phyloP scores from a whole-genome alignment of 2,797 vertebrate genomes.

The Cossypha niveicapilla region DNA sequence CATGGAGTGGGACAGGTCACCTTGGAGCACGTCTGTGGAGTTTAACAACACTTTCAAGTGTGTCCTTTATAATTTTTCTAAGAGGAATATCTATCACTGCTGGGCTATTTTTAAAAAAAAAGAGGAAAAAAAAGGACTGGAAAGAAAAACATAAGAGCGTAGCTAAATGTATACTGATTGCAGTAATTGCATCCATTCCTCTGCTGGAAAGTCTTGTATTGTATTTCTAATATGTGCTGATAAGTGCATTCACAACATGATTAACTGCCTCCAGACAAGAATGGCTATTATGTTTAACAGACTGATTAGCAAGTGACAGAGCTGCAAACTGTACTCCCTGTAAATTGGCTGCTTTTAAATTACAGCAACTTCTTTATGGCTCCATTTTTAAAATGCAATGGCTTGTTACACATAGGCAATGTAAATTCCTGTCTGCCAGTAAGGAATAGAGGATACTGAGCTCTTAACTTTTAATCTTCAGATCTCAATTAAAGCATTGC shows the following conservation, averaged over 20 bases:
- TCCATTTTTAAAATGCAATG: constrained; percentile 63
- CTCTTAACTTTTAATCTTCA: constrained; percentile 49
- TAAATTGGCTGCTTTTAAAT: constrained; percentile 74
- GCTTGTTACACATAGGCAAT: constrained; percentile 61
- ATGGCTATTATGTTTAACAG: constrained; percentile 74
- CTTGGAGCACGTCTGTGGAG: background rate
- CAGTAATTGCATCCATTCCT: constrained; percentile 68
- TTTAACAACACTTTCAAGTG: background rate
- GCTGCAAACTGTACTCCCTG: constrained; percentile 63
- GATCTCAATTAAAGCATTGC: constrained; percentile 56
- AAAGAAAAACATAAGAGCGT: constrained; percentile 26
- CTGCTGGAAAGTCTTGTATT: constrained; percentile 59
- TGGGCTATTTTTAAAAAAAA: background rate
- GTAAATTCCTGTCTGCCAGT: constrained; percentile 51
- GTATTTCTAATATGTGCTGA: constrained; percentile 70
- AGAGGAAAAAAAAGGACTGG: background rate
- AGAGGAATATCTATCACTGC: background rate
- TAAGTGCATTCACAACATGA: constrained; percentile 75
- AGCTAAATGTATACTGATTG: constrained; percentile 69
- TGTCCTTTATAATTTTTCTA: background rate
- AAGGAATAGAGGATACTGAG: constrained; percentile 27
- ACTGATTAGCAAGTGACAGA: constrained; percentile 71
- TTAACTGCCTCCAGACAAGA: constrained; percentile 74
- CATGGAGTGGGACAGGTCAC: background rate
- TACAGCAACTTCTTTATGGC: constrained; percentile 63